Evolutionary conservation across 2,888 invertebrate species (phyloP).

Genomic region (Heliconius ismenius): DNA sequence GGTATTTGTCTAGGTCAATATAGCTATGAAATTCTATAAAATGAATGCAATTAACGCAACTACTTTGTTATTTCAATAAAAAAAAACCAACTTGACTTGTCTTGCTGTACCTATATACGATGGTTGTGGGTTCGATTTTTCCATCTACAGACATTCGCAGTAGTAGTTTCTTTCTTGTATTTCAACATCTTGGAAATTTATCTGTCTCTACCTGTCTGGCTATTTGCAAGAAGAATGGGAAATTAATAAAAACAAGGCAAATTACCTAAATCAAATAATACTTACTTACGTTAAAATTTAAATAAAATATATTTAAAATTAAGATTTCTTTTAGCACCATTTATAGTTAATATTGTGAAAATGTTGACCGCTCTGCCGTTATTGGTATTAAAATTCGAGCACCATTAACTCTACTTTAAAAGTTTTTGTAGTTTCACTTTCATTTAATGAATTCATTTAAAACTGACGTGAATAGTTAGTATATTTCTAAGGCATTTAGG

Average conservation of each 20-base stretch:
- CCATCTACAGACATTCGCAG: too few species aligned
- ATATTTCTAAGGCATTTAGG: neutral
- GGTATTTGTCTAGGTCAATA: conserved; percentile 19
- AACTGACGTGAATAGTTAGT: neutral
- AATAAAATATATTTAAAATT: neutral
- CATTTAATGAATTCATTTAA: conserved; percentile 4
- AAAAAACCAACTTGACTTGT: neutral
- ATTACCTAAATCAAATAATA: neutral
- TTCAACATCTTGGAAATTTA: too few species aligned
- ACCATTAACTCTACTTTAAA: conserved; percentile 13
- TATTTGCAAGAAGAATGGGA: neutral
- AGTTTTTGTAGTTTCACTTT: conserved; percentile 15
- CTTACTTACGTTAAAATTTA: neutral
- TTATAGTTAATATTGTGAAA: neutral
- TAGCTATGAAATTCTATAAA: neutral
- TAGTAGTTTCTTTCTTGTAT: too few species aligned
- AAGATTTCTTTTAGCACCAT: neutral
- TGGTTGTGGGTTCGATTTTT: neutral
- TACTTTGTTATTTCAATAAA: too few species aligned
- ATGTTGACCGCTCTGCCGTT: neutral
- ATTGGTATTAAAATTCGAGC: conserved; percentile 7
- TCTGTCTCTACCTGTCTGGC: neutral
- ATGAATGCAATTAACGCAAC: neutral
- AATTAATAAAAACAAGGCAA: neutral
- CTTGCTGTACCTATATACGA: neutral